A percentile compares a stretch with the other conserved stretches of the same genome.
Conservation (phyloP, 2,888 invertebrate species). For the Stratiomys singularior region DNA sequence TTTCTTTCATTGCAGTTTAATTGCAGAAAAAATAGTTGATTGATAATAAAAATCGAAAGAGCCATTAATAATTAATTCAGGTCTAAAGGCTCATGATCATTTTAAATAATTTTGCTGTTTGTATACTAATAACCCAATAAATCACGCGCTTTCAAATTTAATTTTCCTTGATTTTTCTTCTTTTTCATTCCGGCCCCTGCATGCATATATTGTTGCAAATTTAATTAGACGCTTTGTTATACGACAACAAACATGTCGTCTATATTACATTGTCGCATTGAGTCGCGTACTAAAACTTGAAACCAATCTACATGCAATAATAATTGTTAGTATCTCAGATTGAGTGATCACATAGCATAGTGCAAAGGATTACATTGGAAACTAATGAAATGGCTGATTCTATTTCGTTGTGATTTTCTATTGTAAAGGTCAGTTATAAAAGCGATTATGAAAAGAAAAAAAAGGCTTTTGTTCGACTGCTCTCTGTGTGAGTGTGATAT, state of each 20-base stretch:
- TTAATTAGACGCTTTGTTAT: slow-evolving; percentile 41
- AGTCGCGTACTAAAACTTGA: background rate
- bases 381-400: slow-evolving; percentile 21
- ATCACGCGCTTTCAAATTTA: too few relatives aligned
- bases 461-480: background rate
- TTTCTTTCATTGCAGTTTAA: too few relatives aligned
- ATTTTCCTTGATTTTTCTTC: background rate
- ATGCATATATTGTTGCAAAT: slow-evolving; percentile 32
- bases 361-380: slow-evolving; percentile 4
- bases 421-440: slow-evolving; percentile 41
- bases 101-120: background rate
- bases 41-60: too few relatives aligned
- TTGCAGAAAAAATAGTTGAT: too few relatives aligned
- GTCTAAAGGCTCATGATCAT: too few relatives aligned
- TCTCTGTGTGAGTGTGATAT: background rate
- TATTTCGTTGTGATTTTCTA: slow-evolving; percentile 8
- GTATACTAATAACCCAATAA: background rate
- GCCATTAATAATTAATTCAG: too few relatives aligned
- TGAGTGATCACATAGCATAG: slow-evolving; percentile 2
- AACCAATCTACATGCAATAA: background rate
- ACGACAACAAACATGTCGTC: background rate
- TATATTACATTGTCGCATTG: background rate
- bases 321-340: background rate
- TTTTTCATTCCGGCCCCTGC: background rate
- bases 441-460: slow-evolving; percentile 26